A percentile compares a stretch with the other conserved stretches of the same genome.
Evolutionary conservation across 64 coral and sea anemone genomes (phyloP).

Genomic region (Stylophora pistillata): DNA sequence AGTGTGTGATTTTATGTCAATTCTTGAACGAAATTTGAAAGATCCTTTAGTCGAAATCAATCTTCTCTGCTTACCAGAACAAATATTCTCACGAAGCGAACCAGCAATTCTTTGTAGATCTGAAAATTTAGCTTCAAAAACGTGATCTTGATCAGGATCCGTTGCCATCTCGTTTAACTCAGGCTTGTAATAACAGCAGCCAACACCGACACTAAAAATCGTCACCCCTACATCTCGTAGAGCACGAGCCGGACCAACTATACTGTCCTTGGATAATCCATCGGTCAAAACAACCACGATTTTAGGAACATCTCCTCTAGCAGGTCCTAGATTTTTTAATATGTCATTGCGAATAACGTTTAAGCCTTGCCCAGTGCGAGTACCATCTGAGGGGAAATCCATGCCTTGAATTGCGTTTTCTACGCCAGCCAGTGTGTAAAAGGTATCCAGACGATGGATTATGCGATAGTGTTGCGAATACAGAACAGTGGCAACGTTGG

Average conservation of each 20-base stretch:
- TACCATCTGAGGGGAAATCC: neutral
- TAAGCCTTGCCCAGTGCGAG: neutral
- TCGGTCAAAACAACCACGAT: slow-evolving; percentile 10
- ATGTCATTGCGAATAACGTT: neutral
- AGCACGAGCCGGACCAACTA: neutral
- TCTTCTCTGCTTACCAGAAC: slow-evolving; percentile 3
- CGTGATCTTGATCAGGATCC: slow-evolving; percentile 50
- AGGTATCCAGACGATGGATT: neutral
- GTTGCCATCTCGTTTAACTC: slow-evolving; percentile 24
- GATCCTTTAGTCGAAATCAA: too few species aligned
- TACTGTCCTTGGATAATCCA: slow-evolving; percentile 42
- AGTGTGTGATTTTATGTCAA: too few species aligned
- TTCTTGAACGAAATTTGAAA: too few species aligned
- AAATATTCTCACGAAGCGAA: neutral
- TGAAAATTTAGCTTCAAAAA: slow-evolving; percentile 23
- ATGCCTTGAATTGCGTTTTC: slow-evolving; percentile 14
- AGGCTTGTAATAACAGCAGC: slow-evolving; percentile 8
- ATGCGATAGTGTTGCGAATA: slow-evolving; percentile 1
- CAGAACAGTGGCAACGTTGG: slow-evolving; percentile 3
- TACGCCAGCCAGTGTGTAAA: neutral
- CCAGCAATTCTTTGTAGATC: neutral
- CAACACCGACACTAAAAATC: slow-evolving; percentile 31
- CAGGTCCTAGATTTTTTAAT: neutral
- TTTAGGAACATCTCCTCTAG: neutral
- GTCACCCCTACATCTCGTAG: slow-evolving; percentile 39